A percentile compares a stretch with the other conserved stretches of the same genome.
phyloP scores from a whole-genome alignment of 2,113 vertebrate species.

The Callorhinus ursinus region DNA sequence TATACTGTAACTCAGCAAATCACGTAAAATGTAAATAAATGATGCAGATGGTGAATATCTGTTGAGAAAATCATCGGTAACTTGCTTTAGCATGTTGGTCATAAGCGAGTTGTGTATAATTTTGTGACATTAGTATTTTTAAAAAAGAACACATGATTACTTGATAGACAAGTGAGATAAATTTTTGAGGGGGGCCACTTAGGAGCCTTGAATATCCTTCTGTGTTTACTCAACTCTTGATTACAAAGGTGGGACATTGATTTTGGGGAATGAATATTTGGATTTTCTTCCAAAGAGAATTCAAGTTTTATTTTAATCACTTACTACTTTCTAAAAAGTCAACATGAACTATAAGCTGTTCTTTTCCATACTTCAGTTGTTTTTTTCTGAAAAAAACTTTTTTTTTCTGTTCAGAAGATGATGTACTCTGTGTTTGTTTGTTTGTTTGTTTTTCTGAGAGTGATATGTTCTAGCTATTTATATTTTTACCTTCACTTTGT shows the following conservation, averaged over 20 bases:
- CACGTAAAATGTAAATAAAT: conserved; percentile 45
- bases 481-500: conserved; percentile 60
- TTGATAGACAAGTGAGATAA: not conserved
- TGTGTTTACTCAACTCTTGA: not conserved
- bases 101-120: conserved; percentile 48
- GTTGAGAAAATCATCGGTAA: conserved; percentile 72
- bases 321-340: conserved; percentile 15
- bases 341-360: not conserved
- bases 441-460: conserved; percentile 3
- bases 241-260: conserved; percentile 2
- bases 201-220: not conserved
- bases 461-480: conserved; percentile 56
- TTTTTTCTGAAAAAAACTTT: not conserved
- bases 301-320: conserved; percentile 7
- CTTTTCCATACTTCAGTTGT: not conserved
- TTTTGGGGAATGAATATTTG: conserved; percentile 40
- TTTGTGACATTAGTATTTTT: conserved; percentile 47
- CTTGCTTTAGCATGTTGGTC: not conserved
- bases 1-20: conserved; percentile 57
- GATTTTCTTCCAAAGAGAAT: conserved; percentile 45
- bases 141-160: conserved; percentile 7
- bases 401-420: conserved; percentile 3
- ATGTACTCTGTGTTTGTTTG: not conserved
- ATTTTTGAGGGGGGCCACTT: not conserved
- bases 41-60: not conserved